These are phyloP conservation scores for Psilanteris sp. DNA, from an alignment of 1,140 invertebrate species.

Conservation along the genomic window DNA sequence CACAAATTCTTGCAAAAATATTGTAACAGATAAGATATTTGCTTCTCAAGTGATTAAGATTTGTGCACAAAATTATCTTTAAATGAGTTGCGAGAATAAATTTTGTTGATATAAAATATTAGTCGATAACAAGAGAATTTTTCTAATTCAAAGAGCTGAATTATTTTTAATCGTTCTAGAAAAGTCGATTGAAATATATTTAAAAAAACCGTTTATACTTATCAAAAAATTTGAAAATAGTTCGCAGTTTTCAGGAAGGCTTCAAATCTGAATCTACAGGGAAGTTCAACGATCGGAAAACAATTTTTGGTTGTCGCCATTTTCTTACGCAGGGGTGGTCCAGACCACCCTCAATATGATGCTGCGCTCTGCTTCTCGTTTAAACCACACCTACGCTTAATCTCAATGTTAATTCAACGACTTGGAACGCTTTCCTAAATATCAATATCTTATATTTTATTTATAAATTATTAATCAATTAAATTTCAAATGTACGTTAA, in stretches of 20 bases:
- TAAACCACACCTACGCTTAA: conserved; percentile 58
- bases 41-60: conserved; percentile 30
- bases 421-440: not conserved
- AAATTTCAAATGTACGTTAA: no score
- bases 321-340: conserved; percentile 59
- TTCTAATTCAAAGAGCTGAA: no score
- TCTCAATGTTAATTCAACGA: not conserved
- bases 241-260: not conserved
- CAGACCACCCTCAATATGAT: conserved; percentile 56
- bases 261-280: not conserved
- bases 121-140: no score
- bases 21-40: no score
- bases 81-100: conserved; percentile 23
- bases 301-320: conserved; percentile 39
- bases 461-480: no score
- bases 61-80: conserved; percentile 20
- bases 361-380: conserved; percentile 50
- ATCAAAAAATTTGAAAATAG: not conserved
- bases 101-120: not conserved
- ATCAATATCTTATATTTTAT: not conserved
- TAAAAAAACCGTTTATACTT: no score
- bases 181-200: no score
- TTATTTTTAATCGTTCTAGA: no score
- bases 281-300: conserved; percentile 44
- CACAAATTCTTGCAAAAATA: no score